Percentiles rank a stretch among this genome's conserved stretches.
phyloP scores from a whole-genome alignment of 2,888 invertebrate genomes.

The Abrostola tripartita region DNA sequence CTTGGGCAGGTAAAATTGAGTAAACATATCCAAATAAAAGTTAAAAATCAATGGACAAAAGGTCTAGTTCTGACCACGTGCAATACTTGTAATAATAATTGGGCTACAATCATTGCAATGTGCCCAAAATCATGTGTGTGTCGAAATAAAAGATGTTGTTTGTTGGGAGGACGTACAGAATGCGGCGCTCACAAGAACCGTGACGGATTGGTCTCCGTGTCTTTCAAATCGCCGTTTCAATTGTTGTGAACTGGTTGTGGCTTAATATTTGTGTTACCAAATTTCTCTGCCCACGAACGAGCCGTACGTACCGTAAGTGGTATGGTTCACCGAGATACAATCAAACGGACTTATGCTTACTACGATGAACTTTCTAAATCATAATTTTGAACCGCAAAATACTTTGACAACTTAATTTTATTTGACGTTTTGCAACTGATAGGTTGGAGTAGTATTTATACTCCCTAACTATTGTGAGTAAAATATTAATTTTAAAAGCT shows the following conservation, averaged over 20 bases:
- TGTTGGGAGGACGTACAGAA: constrained; percentile 52
- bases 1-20: no score
- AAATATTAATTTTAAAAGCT: constrained; percentile 27
- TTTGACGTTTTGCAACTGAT: constrained; percentile 2
- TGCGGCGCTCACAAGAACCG: constrained; percentile 60
- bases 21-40: no score
- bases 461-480: neutral
- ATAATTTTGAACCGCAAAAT: constrained; percentile 62
- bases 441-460: neutral
- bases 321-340: constrained; percentile 77
- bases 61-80: neutral
- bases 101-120: constrained; percentile 5
- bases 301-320: constrained; percentile 76
- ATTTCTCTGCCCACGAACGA: constrained; percentile 79
- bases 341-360: constrained; percentile 74
- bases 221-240: constrained; percentile 76
- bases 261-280: constrained; percentile 79
- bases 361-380: constrained; percentile 80
- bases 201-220: constrained; percentile 75
- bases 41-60: no score
- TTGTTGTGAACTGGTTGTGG: constrained; percentile 75
- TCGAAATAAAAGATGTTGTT: constrained; percentile 51
- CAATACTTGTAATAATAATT: neutral
- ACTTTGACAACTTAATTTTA: constrained; percentile 15
- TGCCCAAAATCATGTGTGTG: constrained; percentile 40